Base-by-base conservation (phyloP, 2,797 vertebrate species). In the Scarus forsteni region DNA sequence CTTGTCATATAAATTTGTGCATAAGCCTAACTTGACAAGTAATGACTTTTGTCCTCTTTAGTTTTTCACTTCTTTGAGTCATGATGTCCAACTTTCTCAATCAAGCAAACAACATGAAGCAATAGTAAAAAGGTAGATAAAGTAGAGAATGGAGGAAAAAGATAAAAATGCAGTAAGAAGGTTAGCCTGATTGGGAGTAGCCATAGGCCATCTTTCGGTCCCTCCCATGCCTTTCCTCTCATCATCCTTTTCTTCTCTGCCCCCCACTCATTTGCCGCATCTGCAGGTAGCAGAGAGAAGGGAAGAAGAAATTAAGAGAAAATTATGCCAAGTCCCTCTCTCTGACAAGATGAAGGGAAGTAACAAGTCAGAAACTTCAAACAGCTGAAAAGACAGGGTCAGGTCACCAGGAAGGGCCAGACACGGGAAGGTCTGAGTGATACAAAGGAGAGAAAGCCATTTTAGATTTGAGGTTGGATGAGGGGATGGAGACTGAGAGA, bases 261-360 rank as follows among this genome's bases (percentile, higher is more conserved):
- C 50, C 68, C 66, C 3, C 18, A 42, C 40, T 48, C 42, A 34
- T 27, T 63, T 34, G 49, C 61, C 64, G 67, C 27, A 7, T 81
- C 65, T n/a, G 44, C 70, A 88, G 86, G 89, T 89, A 90, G 85
- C 59, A 59, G 52, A 81, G 73, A 74, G 65, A 85, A 51, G 43
- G 88, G 87, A 92, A 90, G 87, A 92, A 91, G 80, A 90, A 91
- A 93, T 93, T 90, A 92, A 79, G 84, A 83, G 87, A 65, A 92
- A 92, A 92, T 92, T 90, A 92, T 85, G 91, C 79, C 9, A 14
- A 85, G 74, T 66, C 62, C 75, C 74, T 87, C 78, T 83, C 76
- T 77, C 75, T 75, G 84, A 85, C 88, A 84, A 88, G 90, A 87
- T 72, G 62, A 70, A n/a, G 74, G 66, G 73, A 81, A 87, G 86